Evolutionary conservation across 1,140 invertebrate species (phyloP), one percentile per base, ranked within the genome.

Genomic region (Calephelis virginiensis): DNA sequence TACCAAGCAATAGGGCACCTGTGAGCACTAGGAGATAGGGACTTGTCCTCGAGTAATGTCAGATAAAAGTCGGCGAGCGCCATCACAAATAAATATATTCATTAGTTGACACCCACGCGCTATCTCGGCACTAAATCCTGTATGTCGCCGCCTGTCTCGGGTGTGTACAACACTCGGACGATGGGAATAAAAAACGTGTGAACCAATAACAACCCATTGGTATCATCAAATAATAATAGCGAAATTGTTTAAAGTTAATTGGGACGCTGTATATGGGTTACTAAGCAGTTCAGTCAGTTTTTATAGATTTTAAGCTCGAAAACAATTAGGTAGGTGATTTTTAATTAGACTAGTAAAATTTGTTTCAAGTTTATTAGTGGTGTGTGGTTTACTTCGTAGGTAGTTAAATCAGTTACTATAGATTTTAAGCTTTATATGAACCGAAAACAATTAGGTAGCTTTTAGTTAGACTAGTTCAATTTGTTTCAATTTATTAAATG

Each of bases 41-140:
- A 77, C 77, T 70, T 80, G 81, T 82, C 80, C 67, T 67, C 73
- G 67, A 74, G 68, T 73, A 75, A 72, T 68, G 72, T 73, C 77
- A 81, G 85, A 88, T 86, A 88, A 89, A 90, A 81, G 86, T 78
- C 73, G 81, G 79, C 78, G 77, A 67, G 70, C 78, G 72, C 75
- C 71, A 70, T 77, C 71, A 84, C 79, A 88, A 90, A 86, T 89
- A 89, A 90, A 86, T 90, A 89, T 90, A 87, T 89, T 90, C 88
- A 90, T 90, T 90, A 90, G 85, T 81, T 80, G 82, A 89, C 86
- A 86, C 88, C 86, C 82, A 89, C 87, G 79, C 82, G 68, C 68
- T 86, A 87, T 87, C 85, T 80, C 71, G 80, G 72, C 81, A 86
- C 80, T 90, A 90, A 90, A 90, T 90, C 86, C 85, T 87, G 74